Percentiles rank a stretch among this genome's conserved stretches.
These are phyloP conservation scores for Eueremaeus valkanovi DNA, from an alignment of 2,888 invertebrate species.

Conservation along the genomic window DNA sequence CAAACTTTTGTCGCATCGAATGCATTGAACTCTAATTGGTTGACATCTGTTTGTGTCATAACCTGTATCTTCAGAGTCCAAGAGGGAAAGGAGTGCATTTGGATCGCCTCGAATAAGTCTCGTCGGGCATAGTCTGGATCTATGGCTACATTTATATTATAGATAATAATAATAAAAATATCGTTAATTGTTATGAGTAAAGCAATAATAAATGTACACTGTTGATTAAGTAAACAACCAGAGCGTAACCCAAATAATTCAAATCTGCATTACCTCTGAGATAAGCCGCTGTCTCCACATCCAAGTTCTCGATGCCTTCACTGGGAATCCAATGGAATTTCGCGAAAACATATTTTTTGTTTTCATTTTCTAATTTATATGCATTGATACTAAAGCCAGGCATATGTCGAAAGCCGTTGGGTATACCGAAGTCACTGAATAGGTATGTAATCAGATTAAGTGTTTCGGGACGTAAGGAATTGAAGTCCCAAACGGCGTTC, in stretches of 20 bases:
- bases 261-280: conserved; percentile 57
- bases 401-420: conserved; percentile 88
- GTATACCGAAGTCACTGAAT: conserved; percentile 86
- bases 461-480: conserved; percentile 78
- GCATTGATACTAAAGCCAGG: conserved; percentile 94
- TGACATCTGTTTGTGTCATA: conserved; percentile 83
- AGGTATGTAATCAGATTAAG: conserved; percentile 77
- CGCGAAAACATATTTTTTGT: conserved; percentile 68
- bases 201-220: no score
- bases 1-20: conserved; percentile 85
- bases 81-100: conserved; percentile 59
- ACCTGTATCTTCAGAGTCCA: conserved; percentile 74
- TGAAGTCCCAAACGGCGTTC: conserved; percentile 95
- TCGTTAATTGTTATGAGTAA: neutral
- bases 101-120: conserved; percentile 85
- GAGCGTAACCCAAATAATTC: neutral
- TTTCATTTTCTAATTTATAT: conserved; percentile 78
- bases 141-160: conserved; percentile 7
- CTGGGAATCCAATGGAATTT: conserved; percentile 81
- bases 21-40: conserved; percentile 74
- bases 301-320: conserved; percentile 79
- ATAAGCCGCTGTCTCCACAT: conserved; percentile 64
- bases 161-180: neutral
- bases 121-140: conserved; percentile 86
- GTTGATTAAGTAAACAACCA: no score